These are phyloP conservation scores for Ambastaia sidthimunki DNA, from an alignment of 2,797 vertebrate genomes.

Conservation along the genomic window DNA sequence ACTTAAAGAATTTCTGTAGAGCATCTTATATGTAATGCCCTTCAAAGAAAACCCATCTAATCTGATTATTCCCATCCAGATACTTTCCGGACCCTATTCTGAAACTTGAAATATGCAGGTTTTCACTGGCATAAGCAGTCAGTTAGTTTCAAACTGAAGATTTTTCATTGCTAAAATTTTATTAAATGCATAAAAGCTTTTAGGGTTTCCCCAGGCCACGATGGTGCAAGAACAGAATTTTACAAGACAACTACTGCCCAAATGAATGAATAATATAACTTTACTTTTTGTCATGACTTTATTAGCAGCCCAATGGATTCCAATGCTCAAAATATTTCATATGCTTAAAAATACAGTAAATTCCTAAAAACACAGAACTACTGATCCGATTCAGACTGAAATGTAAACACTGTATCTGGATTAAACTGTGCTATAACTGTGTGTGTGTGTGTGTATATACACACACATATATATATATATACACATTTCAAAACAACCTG, in stretches of 20 bases:
- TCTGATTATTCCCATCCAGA: neutral
- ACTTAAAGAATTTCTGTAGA: neutral
- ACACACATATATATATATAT: too few relatives aligned
- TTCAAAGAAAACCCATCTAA: conserved; percentile 6
- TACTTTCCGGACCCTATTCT: neutral
- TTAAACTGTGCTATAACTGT: neutral
- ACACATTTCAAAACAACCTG: conserved; percentile 14
- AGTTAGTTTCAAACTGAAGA: conserved; percentile 1
- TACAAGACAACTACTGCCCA: conserved; percentile 28
- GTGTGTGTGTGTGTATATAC: too few relatives aligned
- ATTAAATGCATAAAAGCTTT: conserved; percentile 28
- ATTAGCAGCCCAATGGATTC: neutral
- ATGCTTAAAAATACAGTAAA: neutral
- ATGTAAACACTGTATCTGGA: neutral
- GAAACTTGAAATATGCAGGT: conserved; percentile 19
- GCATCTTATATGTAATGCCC: conserved; percentile 1
- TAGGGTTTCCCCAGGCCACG: neutral
- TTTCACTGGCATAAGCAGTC: conserved; percentile 19
- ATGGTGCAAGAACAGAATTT: neutral
- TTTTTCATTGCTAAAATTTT: conserved; percentile 17
- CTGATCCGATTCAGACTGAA: conserved; percentile 11
- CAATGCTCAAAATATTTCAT: conserved; percentile 4
- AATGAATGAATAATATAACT: conserved; percentile 27
- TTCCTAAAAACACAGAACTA: neutral
- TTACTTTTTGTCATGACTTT: neutral